phyloP scores from a whole-genome alignment of 2,113 vertebrate genomes.

The Xenopus borealis region DNA sequence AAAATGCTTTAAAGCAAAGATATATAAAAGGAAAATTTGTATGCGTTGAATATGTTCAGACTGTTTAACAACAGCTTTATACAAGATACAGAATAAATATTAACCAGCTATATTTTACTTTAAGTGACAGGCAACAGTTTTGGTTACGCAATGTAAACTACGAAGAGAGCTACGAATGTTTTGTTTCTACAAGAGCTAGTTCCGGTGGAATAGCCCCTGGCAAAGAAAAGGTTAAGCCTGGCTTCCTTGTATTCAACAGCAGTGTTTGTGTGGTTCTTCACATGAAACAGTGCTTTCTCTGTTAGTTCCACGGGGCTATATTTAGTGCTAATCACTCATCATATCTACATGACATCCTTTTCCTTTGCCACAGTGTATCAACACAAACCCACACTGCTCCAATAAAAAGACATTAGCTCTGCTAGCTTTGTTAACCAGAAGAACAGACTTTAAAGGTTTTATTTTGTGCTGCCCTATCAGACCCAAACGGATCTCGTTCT shows the following conservation, averaged over 20 bases:
- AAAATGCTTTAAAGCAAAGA: no score
- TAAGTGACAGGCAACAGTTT: no score
- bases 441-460: conserved; percentile 4
- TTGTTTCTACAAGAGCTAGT: no score
- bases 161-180: no score
- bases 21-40: no score
- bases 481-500: neutral
- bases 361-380: conserved; percentile 46
- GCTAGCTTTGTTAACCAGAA: conserved; percentile 32
- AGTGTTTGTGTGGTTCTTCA: conserved; percentile 44
- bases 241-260: conserved; percentile 41
- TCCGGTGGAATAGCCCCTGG: conserved; percentile 16
- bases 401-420: conserved; percentile 34
- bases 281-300: conserved; percentile 46
- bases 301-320: conserved; percentile 39
- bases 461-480: neutral
- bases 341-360: conserved; percentile 40
- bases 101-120: no score
- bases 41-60: no score
- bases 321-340: conserved; percentile 46
- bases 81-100: no score
- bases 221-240: conserved; percentile 35
- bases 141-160: no score
- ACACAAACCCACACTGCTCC: conserved; percentile 28
- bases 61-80: no score